These are phyloP conservation scores for Pogonus chalceus DNA, from an alignment of 1,140 invertebrate species.

Conservation along the genomic window DNA sequence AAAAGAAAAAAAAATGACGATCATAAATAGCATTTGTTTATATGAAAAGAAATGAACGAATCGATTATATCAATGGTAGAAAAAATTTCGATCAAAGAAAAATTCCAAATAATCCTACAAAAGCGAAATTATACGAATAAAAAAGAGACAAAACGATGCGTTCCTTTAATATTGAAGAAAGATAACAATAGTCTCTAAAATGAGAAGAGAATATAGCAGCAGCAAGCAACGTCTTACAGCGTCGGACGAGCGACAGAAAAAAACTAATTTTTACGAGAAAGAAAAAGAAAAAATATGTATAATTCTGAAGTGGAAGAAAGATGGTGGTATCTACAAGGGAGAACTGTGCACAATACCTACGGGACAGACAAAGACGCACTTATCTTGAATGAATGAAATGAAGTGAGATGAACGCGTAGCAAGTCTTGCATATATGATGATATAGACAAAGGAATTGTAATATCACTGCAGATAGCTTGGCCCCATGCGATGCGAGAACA, in stretches of 20 bases:
- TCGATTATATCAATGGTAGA: too few species aligned
- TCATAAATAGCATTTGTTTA: too few species aligned
- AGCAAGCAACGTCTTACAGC: not conserved
- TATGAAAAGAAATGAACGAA: too few species aligned
- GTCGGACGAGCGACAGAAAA: constrained; percentile 12
- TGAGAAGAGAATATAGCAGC: too few species aligned
- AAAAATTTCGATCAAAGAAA: too few species aligned
- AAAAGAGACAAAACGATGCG: too few species aligned
- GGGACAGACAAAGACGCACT: constrained; percentile 19
- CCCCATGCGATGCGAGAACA: constrained; percentile 19
- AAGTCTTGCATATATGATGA: constrained; percentile 34
- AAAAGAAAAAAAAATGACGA: too few species aligned
- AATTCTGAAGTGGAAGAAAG: constrained; percentile 22
- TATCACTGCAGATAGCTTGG: constrained; percentile 28
- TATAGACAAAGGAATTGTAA: constrained; percentile 35
- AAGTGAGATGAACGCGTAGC: constrained; percentile 23
- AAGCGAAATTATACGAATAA: too few species aligned
- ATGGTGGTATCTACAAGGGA: constrained; percentile 11
- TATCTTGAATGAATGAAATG: not conserved
- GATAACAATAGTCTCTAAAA: too few species aligned
- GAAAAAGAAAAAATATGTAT: constrained; percentile 24
- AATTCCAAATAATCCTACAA: too few species aligned
- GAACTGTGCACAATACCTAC: constrained; percentile 1
- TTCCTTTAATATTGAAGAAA: too few species aligned
- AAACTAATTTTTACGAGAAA: constrained; percentile 22